Evolutionary conservation across 2,888 invertebrate genomes (phyloP), one percentile per base, ranked within the genome.

Genomic region (Hydrotaea diabolus): DNA sequence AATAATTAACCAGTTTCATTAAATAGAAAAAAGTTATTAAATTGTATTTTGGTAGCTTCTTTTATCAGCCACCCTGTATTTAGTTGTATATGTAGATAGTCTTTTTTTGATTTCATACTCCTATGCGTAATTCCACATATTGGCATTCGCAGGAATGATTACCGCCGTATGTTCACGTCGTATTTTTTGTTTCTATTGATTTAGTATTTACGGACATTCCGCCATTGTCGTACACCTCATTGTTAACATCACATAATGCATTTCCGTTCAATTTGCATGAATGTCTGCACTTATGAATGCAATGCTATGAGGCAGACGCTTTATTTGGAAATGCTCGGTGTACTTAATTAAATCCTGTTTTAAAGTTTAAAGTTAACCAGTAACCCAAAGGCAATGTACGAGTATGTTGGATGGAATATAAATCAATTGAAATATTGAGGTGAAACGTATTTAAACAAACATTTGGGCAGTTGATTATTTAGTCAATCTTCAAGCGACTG

Each of bases 231-330:
- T 46, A 23, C 39, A 62, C 36, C 62, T 59, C n/a, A 71, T 71
- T 82, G 77, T 77, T 66, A 46, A 59, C 69, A 31, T 66, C 21
- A 43, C 57, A 72, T 77, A 77, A 77, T 77, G 77, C 31, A 11
- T 66, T 66, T 77, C 77, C 77, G 77, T 62, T 77, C 43, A 66
- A 43, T 43, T 43, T n/a, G n/a, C 49, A 31, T 31, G 7, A 26
- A 31, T 55, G 72, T 9, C 15, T 2, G 23, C 13, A 19, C 21
- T n/a, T 39, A 39, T 53, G 53, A n/a, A 15, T 71, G 4, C 5
- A 43, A 43, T 7, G 43, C 15, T 43, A 5, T 2, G 2, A 43
- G 7, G 43, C 43, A 43, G 43, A 9, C 43, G 15, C 3, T 31
- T 31, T 31, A 2, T 4, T 31, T 31, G 3, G 31, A 31, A 31